Evolutionary conservation across 2,113 vertebrate genomes (phyloP).

Genomic region (Eclectus roratus): DNA sequence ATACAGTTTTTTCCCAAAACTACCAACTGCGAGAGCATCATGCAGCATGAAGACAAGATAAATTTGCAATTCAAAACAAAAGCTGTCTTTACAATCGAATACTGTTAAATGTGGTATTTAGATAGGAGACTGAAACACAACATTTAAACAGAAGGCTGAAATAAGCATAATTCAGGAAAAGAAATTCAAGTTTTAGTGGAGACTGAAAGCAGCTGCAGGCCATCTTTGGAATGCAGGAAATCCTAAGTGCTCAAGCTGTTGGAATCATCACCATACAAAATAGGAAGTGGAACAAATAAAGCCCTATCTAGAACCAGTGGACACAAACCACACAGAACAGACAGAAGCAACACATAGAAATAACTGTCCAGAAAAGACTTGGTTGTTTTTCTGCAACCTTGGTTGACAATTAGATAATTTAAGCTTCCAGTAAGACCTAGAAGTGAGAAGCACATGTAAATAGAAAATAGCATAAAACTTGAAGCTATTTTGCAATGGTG

Average conservation of each 20-base stretch:
- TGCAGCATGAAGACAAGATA: not conserved
- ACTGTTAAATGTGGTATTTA: not conserved
- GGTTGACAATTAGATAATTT: not conserved
- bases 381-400: not conserved
- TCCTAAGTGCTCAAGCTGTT: not conserved
- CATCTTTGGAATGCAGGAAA: not conserved
- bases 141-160: not conserved
- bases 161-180: not conserved
- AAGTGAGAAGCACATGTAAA: not conserved
- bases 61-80: not conserved
- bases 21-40: not conserved
- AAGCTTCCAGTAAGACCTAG: not conserved
- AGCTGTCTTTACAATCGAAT: not conserved
- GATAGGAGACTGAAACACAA: not conserved
- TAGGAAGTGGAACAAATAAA: not conserved
- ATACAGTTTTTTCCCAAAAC: not conserved
- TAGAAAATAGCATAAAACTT: not conserved
- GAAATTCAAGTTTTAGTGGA: not conserved
- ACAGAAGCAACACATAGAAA: not conserved
- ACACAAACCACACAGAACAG: rapidly evolving
- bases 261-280: not conserved
- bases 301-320: not conserved
- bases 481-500: not conserved
- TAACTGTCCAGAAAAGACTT: not conserved
- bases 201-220: not conserved